phyloP scores from a whole-genome alignment of 2,888 invertebrate genomes.

The Salpingus planirostris region DNA sequence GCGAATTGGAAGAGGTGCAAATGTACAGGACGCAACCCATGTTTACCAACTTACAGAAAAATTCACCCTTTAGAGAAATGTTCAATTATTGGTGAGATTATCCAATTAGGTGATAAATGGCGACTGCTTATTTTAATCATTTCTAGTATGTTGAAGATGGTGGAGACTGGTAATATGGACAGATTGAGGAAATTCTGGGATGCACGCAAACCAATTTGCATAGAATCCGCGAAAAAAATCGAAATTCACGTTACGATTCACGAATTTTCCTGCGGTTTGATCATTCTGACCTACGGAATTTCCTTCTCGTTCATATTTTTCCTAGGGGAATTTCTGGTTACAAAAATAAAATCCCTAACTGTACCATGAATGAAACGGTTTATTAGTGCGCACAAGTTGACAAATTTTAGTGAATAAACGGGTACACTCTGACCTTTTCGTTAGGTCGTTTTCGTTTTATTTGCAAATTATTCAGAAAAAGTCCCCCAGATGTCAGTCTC shows the following conservation, averaged over 20 bases:
- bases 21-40: conserved; percentile 53
- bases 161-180: conserved; percentile 51
- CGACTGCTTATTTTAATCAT: conserved; percentile 48
- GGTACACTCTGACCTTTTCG: no score
- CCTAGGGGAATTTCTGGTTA: conserved; percentile 31
- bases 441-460: no score
- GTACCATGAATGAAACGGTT: no score
- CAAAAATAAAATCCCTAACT: no score
- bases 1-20: conserved; percentile 56
- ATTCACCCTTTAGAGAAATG: conserved; percentile 54
- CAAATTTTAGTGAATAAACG: no score
- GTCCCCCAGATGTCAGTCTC: no score
- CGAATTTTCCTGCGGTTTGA: conserved; percentile 51
- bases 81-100: conserved; percentile 54
- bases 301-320: conserved; percentile 38
- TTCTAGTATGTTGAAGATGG: conserved; percentile 49
- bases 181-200: conserved; percentile 52
- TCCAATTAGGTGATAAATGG: no score
- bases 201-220: conserved; percentile 50
- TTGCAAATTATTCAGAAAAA: no score
- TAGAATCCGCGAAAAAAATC: conserved; percentile 42
- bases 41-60: conserved; percentile 48
- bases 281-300: conserved; percentile 46
- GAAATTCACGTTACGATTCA: conserved; percentile 47
- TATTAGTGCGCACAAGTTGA: no score